A percentile compares a stretch with the other conserved stretches of the same genome.
Evolutionary conservation across 2,888 invertebrate genomes (phyloP).

Genomic region (Lepidocyrtinus sp.): DNA sequence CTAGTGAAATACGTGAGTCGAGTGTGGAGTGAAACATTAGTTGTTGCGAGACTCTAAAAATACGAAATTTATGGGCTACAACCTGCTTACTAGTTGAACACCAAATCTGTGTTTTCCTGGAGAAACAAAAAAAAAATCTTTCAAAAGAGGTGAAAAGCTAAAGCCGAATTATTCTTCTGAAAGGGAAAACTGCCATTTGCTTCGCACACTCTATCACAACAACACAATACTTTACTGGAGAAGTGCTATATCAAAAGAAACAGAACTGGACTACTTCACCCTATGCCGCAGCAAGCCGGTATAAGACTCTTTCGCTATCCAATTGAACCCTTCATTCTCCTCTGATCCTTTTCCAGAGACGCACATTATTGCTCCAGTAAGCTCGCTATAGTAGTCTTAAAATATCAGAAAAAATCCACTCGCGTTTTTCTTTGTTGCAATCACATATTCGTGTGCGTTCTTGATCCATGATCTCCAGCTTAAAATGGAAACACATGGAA

Average conservation of each 20-base stretch:
- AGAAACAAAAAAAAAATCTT: too few relatives aligned
- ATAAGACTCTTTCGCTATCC: neutral
- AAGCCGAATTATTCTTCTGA: neutral
- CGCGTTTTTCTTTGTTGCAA: neutral
- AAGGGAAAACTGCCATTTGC: neutral
- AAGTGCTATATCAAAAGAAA: too few relatives aligned
- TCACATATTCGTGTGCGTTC: neutral
- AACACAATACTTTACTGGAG: too few relatives aligned
- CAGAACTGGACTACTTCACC: too few relatives aligned
- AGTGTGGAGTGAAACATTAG: neutral
- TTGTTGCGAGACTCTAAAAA: too few relatives aligned
- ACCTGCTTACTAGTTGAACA: neutral
- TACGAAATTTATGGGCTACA: neutral
- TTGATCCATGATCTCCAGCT: neutral
- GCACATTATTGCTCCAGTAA: too few relatives aligned
- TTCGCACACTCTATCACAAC: too few relatives aligned
- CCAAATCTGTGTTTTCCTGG: too few relatives aligned
- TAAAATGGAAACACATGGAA: neutral
- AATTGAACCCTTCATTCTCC: slow-evolving; percentile 33
- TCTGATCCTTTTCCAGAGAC: slow-evolving; percentile 45
- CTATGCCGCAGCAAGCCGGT: neutral
- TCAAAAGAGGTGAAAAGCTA: too few relatives aligned
- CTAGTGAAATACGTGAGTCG: neutral
- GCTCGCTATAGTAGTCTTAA: too few relatives aligned
- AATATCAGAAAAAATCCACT: too few relatives aligned